These are phyloP conservation scores for Drosophila busckii DNA, from an alignment of 1,140 invertebrate genomes.

Conservation along the genomic window DNA sequence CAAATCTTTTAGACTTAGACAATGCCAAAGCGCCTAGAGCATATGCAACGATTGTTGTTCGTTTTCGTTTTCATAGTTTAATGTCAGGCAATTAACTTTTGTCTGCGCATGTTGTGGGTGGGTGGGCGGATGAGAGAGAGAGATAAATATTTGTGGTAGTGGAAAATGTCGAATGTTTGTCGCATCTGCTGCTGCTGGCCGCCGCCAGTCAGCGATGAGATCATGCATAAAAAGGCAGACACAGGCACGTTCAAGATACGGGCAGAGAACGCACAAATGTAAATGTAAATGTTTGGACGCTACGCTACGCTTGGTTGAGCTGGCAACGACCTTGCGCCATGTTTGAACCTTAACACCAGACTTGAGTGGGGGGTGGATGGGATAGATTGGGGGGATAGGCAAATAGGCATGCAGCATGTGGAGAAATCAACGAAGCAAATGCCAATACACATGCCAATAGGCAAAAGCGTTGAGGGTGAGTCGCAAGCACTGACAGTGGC, in stretches of 20 bases:
- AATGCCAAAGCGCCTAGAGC: constrained; percentile 1
- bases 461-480: too few species aligned
- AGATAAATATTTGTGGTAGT: not conserved
- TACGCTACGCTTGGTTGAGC: constrained; percentile 57
- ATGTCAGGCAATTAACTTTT: constrained; percentile 75
- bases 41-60: constrained; percentile 4
- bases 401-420: constrained; percentile 70
- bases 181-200: constrained; percentile 19
- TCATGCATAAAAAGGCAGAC: constrained; percentile 70
- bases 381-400: constrained; percentile 25
- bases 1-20: constrained; percentile 28
- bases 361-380: constrained; percentile 4
- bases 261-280: constrained; percentile 41
- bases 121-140: not conserved
- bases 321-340: constrained; percentile 67
- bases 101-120: constrained; percentile 28
- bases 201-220: constrained; percentile 71
- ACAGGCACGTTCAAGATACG: constrained; percentile 44
- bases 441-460: constrained; percentile 71
- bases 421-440: constrained; percentile 73
- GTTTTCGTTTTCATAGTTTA: constrained; percentile 66
- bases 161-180: constrained; percentile 18
- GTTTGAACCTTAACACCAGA: constrained; percentile 71
- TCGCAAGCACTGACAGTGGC: too few species aligned
- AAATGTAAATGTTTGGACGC: constrained; percentile 73